phyloP scores from a whole-genome alignment of 2,797 vertebrate species.

The Fratercula arctica region DNA sequence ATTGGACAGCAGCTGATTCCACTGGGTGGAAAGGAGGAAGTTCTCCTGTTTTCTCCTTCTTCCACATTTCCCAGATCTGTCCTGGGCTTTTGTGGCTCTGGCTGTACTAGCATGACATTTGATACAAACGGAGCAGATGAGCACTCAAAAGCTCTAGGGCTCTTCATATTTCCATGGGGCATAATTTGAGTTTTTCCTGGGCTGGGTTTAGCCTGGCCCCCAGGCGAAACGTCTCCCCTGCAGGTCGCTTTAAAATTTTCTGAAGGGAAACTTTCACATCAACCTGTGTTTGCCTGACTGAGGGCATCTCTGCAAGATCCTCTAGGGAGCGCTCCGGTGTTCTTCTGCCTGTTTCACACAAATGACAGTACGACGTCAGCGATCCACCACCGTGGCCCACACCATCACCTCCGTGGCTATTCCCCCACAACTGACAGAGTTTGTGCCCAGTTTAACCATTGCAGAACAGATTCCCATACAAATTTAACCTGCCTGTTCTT shows the following conservation, averaged over 20 bases:
- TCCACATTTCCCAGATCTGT: neutral
- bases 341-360: neutral
- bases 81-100: neutral
- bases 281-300: neutral
- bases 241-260: neutral
- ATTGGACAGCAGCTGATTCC: neutral
- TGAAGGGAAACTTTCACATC: neutral
- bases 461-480: neutral
- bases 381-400: neutral
- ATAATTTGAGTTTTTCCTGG: neutral
- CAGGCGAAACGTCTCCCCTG: neutral
- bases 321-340: neutral
- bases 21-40: neutral
- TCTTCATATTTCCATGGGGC: neutral
- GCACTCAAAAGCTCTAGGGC: neutral
- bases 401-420: neutral
- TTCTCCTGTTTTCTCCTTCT: neutral
- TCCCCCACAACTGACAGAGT: neutral
- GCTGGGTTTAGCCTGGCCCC: neutral
- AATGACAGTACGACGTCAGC: too few relatives aligned
- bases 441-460: rapidly evolving
- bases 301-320: neutral
- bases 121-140: neutral
- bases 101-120: neutral
- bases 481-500: neutral